Evolutionary conservation across 1,140 invertebrate species (phyloP), one percentile per base, ranked within the genome.

Genomic region (Varroa destructor): DNA sequence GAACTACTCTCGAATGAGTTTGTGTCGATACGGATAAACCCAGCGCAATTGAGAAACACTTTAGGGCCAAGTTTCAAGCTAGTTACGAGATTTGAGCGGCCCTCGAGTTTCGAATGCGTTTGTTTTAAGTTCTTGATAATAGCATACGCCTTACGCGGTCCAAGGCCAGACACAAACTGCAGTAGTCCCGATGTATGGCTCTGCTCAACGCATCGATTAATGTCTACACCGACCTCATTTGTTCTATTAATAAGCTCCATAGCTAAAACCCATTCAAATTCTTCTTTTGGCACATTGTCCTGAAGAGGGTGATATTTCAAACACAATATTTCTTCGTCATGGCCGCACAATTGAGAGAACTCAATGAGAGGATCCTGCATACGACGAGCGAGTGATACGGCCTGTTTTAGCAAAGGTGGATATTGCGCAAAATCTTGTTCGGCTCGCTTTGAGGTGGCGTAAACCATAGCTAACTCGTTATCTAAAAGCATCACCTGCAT

Each of bases 11-110:
- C 93, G 36, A 97, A 79, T 74, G 90, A 89, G 76, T 89, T 91
- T 0, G 94, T 97, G 75, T 99, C 95, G 73, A 99, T 97, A 82
- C 94, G 97, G 40, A 99, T 96, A 77, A 99, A 99, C 54, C 96
- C 97, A 55, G 95, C 93, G 82, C 94, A 98, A 79, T 99, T 99
- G 74, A 99, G 93, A 76, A 99, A 98, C 0, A 99, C 91, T 82
- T 96, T 97, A 0, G 95, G 93, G 1, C 95, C 96, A 89, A 99
- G 90, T 76, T 95, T 90, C 81, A 92, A 97, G 1, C 87, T 84
- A 0, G 92, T 96, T 0, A 99, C 92, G 1, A 99, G 81, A 78
- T 97, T 93, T 0, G 93, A 94, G 78, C 95, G 83, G 78, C 95
- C 97, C 80, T 97, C 93, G 40, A 97, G 78, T 46, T 91, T 84